Conservation (phyloP, 2,113 vertebrate species). For the Puntigrus tetrazona region DNA sequence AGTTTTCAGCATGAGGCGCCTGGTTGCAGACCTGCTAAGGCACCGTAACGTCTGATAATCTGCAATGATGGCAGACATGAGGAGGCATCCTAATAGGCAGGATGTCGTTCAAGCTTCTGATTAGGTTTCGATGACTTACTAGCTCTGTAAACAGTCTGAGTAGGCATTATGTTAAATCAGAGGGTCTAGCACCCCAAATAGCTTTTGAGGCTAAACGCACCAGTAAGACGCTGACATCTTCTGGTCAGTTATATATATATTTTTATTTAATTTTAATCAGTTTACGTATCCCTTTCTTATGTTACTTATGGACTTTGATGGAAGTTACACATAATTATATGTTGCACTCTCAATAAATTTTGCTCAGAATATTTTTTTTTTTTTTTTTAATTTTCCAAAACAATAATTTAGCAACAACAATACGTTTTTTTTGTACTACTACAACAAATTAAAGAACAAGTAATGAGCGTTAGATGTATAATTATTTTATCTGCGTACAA, state of each 20-base stretch:
- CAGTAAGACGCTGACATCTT: constrained; percentile 41
- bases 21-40: neutral
- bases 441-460: no score
- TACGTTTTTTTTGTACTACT: no score
- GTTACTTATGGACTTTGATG: neutral
- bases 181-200: neutral
- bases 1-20: neutral
- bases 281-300: neutral
- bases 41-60: neutral
- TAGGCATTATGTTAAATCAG: neutral
- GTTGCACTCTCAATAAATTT: neutral
- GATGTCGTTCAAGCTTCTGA: neutral
- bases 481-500: no score
- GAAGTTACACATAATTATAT: neutral
- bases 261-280: no score
- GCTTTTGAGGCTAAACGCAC: neutral
- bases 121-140: neutral
- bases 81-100: neutral
- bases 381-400: no score
- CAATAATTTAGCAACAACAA: no score
- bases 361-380: neutral
- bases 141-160: no score
- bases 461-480: neutral
- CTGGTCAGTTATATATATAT: constrained; percentile 16
- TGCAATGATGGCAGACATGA: neutral